Percentiles rank a stretch among this genome's conserved stretches.
These are phyloP conservation scores for Cheilinus undulatus DNA, from an alignment of 2,113 vertebrate genomes.

Conservation along the genomic window DNA sequence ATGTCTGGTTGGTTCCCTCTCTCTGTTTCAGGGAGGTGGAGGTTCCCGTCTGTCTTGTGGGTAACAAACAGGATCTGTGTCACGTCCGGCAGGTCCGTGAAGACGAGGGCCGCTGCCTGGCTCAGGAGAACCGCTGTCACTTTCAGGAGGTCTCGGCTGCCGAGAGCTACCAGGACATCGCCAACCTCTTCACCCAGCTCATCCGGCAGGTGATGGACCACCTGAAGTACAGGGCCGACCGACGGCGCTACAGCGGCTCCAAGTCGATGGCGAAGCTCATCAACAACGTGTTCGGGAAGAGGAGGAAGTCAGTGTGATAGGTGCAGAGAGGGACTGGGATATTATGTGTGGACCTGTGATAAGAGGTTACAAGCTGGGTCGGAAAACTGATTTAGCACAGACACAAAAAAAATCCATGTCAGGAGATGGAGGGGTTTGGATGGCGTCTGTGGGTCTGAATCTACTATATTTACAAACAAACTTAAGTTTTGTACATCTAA, in stretches of 20 bases:
- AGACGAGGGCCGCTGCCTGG: conserved; percentile 80
- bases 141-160: conserved; percentile 86
- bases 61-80: conserved; percentile 85
- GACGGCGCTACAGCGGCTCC: conserved; percentile 82
- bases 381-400: conserved; percentile 2
- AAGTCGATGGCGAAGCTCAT: conserved; percentile 86
- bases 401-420: background rate
- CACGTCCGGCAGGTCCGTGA: conserved; percentile 81
- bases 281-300: conserved; percentile 85
- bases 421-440: background rate
- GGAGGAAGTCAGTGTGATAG: conserved; percentile 83
- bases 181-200: conserved; percentile 82
- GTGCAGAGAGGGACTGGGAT: background rate
- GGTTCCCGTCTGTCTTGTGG: conserved; percentile 82
- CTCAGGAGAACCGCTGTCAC: conserved; percentile 76
- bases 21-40: conserved; percentile 69
- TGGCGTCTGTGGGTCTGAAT: background rate
- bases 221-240: conserved; percentile 78
- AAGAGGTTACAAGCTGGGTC: background rate
- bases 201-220: conserved; percentile 82
- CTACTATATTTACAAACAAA: background rate
- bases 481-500: background rate
- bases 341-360: background rate
- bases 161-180: conserved; percentile 83
- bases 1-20: background rate